Percentiles rank a stretch among this genome's conserved stretches.
Conservation (phyloP, 2,113 vertebrate genomes). For the Patagioenas fasciata region DNA sequence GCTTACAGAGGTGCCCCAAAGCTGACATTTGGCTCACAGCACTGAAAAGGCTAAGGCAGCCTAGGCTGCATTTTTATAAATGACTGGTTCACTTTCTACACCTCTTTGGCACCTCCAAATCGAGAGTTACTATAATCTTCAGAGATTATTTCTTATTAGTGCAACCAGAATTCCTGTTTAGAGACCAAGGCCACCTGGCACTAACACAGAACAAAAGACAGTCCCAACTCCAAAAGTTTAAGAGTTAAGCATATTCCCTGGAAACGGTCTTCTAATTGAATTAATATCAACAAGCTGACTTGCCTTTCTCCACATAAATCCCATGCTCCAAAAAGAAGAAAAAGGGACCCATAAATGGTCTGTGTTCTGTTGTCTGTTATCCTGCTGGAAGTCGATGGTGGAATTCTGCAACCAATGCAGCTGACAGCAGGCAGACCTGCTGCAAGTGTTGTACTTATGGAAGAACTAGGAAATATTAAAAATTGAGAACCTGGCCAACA, state of each 20-base stretch:
- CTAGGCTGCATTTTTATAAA: background rate
- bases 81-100: conserved; percentile 16
- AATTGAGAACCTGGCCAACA: background rate
- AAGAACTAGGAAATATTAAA: background rate
- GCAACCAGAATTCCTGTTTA: conserved; percentile 3
- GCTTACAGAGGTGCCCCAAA: conserved; percentile 5
- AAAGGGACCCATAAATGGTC: background rate
- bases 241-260: background rate
- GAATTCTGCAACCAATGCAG: background rate
- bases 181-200: conserved; percentile 22
- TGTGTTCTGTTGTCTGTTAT: background rate
- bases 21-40: conserved; percentile 14
- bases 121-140: conserved; percentile 22
- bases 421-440: background rate
- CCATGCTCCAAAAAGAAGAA: background rate
- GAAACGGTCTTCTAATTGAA: background rate
- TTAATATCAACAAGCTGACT: background rate
- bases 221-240: background rate
- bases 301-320: background rate
- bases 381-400: background rate
- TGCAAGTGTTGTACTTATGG: background rate
- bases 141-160: conserved; percentile 18
- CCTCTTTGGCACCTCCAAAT: conserved; percentile 32
- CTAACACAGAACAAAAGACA: conserved; percentile 1
- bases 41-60: background rate